Evolutionary conservation across 2,113 vertebrate genomes (phyloP), one percentile per base, ranked within the genome.

Genomic region (Nipponia nippon): DNA sequence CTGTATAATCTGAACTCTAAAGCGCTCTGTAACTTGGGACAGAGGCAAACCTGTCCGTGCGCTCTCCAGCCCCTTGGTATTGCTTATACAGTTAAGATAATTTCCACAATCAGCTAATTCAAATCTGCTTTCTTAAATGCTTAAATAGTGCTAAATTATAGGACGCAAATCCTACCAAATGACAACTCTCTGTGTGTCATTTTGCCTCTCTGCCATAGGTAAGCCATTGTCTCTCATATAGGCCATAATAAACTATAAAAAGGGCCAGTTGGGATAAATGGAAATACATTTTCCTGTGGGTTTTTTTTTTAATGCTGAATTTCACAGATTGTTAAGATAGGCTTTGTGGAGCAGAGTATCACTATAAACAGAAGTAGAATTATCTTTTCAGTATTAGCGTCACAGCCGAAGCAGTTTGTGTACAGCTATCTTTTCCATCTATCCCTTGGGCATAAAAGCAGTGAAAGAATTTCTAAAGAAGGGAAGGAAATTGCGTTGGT

Each of bases 381-480:
- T 92, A 32, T 59, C 42, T 78, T 75, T 84, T 75, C 40, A 52
- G 44, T 59, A 47, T 79, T 56, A 61, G 73, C 44, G 83, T 92
- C 87, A 82, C 80, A 84, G n/a, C 78, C 72, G 81, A 89, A 93
- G 58, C 27, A 52, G 30, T 83, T 77, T 89, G 73, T 56, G 27
- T 82, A 38, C 59, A 94, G 61, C 44, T 93, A 66, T 91, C 91
- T 89, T 89, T 81, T 82, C 73, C 58, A 89, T 93, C 96, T 95
- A 34, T 89, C 93, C 95, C 91, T 91, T 89, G 93, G 91, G 89
- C 84, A 93, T 84, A 91, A 76, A 95, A 44, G 87, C 93, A 91
- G 78, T 56, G 36, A 85, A 96, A 95, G 85, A 96, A 95, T 93
- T 96, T 78, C 91, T 94, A 26, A 93, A 96, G 89, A 95, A 89